These are phyloP conservation scores for Mus caroli DNA, from an alignment of 2,797 vertebrate species.

Conservation along the genomic window DNA sequence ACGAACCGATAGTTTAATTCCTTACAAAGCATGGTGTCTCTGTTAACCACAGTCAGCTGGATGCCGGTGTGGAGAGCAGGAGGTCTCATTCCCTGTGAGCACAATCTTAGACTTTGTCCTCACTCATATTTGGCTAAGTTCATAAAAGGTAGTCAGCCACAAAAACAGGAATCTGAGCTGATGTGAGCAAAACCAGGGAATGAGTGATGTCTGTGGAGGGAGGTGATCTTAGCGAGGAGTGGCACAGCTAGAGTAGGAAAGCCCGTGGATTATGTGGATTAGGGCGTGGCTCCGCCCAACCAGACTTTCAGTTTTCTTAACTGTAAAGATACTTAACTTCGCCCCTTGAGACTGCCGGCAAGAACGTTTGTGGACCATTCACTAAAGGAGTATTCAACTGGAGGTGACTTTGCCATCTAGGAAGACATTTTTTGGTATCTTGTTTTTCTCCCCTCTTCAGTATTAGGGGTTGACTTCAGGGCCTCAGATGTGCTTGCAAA, in stretches of 20 bases:
- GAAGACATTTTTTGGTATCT: neutral
- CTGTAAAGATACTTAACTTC: neutral
- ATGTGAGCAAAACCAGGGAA: neutral
- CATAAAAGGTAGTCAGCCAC: neutral
- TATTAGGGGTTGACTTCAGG: neutral
- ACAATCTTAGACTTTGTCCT: constrained; percentile 55
- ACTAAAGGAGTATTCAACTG: neutral
- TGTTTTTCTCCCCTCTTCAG: neutral
- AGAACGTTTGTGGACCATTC: neutral
- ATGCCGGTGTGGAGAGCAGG: constrained; percentile 24
- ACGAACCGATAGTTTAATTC: constrained; percentile 44
- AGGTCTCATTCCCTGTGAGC: neutral
- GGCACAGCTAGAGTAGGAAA: neutral
- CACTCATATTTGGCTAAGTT: neutral
- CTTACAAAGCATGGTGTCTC: constrained; percentile 37
- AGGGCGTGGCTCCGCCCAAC: neutral
- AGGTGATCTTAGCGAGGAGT: neutral
- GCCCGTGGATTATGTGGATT: neutral
- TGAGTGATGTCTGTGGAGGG: neutral
- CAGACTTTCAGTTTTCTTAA: constrained; percentile 11
- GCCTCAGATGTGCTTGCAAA: neutral
- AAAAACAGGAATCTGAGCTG: neutral
- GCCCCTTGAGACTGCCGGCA: neutral
- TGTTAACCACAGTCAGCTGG: constrained; percentile 63
- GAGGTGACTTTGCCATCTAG: neutral